Conservation (phyloP, 2,797 vertebrate species). For the Toxotes lorentzi region DNA sequence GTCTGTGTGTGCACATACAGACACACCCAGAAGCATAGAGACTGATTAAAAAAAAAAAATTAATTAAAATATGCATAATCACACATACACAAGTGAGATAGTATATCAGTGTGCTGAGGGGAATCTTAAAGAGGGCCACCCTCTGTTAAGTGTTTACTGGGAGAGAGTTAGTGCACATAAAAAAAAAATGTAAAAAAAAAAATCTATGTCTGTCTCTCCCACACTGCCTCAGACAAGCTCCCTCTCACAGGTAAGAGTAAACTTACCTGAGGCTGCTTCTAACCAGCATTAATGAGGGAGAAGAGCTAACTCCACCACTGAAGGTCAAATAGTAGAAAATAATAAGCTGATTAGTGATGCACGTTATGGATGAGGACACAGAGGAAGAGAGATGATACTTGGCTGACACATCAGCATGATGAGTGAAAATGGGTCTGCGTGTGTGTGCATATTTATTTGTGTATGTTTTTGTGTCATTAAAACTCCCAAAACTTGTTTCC, state of each 20-base stretch:
- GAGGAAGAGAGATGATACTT: neutral
- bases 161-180: neutral
- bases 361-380: slow-evolving; percentile 8
- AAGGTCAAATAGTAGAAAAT: slow-evolving; percentile 45
- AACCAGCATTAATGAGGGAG: slow-evolving; percentile 27
- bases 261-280: slow-evolving; percentile 14
- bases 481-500: neutral
- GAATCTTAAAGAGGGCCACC: neutral
- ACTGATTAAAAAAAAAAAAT: neutral
- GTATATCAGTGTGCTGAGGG: neutral
- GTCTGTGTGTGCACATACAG: neutral
- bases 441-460: neutral
- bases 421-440: neutral
- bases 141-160: neutral
- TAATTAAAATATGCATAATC: neutral
- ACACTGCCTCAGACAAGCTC: neutral
- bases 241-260: slow-evolving; percentile 1
- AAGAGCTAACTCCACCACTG: slow-evolving; percentile 5
- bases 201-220: neutral
- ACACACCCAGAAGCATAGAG: neutral
- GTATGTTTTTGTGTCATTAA: slow-evolving; percentile 1
- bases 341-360: slow-evolving; percentile 23
- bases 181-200: neutral
- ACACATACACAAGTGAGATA: neutral
- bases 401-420: neutral